Conservation (phyloP, 2,797 vertebrate genomes). For the Hypotaenidia philippensis region DNA sequence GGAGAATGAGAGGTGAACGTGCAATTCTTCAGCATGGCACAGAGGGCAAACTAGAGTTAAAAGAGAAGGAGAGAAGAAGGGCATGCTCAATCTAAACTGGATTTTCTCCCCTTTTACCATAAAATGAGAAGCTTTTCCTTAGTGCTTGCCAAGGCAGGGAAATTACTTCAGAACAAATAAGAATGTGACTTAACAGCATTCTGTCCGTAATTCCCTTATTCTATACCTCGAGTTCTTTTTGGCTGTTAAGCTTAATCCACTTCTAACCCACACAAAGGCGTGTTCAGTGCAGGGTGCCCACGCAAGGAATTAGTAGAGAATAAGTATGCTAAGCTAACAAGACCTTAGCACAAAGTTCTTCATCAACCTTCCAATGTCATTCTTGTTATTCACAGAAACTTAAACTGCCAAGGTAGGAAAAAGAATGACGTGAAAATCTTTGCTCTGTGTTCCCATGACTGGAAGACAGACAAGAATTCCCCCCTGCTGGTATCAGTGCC, state of each 20-base stretch:
- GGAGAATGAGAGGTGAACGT: conserved; percentile 42
- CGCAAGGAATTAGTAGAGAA: conserved; percentile 41
- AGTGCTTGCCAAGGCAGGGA: conserved; percentile 21
- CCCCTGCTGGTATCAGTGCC: not conserved
- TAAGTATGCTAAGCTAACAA: conserved; percentile 41
- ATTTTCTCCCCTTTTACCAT: conserved; percentile 14
- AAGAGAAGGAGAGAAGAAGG: conserved; percentile 51
- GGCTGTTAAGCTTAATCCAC: conserved; percentile 54
- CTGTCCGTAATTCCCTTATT: conserved; percentile 41
- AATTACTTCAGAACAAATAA: conserved; percentile 54
- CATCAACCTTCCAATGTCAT: conserved; percentile 3
- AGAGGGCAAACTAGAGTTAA: conserved; percentile 64
- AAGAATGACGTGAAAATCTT: not conserved
- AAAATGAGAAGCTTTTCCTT: conserved; percentile 26
- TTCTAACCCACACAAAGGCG: conserved; percentile 56
- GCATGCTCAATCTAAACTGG: not conserved
- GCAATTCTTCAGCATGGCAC: conserved; percentile 16
- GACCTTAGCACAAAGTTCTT: conserved; percentile 24
- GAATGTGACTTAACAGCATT: conserved; percentile 36
- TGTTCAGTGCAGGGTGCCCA: conserved; percentile 36
- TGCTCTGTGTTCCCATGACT: not conserved
- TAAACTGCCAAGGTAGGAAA: not conserved
- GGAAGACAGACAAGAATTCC: not conserved
- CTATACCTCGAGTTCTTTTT: not conserved
- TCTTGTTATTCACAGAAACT: not conserved